phyloP scores from a whole-genome alignment of 2,113 vertebrate genomes.

The Neogale vison region DNA sequence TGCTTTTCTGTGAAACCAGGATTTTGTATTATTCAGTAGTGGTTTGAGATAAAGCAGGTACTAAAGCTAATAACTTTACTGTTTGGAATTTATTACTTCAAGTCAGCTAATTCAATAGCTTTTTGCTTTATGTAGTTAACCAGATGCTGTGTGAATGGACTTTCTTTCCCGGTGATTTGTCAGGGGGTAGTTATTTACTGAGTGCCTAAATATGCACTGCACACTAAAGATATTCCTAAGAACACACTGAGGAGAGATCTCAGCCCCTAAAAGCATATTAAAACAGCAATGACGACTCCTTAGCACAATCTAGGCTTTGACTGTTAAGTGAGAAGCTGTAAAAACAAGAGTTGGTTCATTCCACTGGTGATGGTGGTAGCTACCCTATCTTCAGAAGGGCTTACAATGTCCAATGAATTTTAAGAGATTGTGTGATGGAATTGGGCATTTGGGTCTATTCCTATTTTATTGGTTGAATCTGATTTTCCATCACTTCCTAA shows the following conservation, averaged over 20 bases:
- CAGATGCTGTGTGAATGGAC: neutral
- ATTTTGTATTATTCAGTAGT: slow-evolving; percentile 18
- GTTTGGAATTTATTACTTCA: slow-evolving; percentile 38
- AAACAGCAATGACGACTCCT: neutral
- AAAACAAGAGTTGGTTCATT: neutral
- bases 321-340: neutral
- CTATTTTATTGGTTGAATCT: slow-evolving; percentile 11
- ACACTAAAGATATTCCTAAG: neutral
- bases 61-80: slow-evolving; percentile 39
- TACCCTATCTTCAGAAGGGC: neutral
- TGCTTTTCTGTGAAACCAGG: neutral
- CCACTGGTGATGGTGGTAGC: neutral
- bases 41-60: slow-evolving; percentile 37
- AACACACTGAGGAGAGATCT: neutral
- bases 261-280: neutral
- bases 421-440: neutral
- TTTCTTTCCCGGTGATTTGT: slow-evolving; percentile 20
- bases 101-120: slow-evolving; percentile 33
- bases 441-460: neutral
- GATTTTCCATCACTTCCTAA: slow-evolving; percentile 24
- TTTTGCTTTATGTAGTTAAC: slow-evolving; percentile 31
- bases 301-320: neutral
- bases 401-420: neutral
- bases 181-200: neutral
- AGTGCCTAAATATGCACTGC: neutral